Conservation (phyloP, 2,888 invertebrate genomes). For the Cenopis cana region DNA sequence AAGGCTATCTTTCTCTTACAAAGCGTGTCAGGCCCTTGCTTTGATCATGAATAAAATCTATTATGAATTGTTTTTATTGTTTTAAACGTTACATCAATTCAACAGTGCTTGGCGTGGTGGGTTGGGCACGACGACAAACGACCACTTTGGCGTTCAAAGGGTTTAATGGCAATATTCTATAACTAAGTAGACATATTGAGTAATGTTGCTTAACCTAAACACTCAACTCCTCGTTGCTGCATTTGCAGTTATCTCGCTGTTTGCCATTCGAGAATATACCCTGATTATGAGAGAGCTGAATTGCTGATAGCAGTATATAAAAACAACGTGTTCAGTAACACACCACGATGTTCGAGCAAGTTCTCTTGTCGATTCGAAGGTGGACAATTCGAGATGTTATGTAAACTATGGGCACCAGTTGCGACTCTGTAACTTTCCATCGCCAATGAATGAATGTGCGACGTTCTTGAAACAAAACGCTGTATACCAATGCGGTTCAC, state of each 20-base stretch:
- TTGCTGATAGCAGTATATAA: background rate
- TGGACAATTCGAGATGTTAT: slow-evolving; percentile 40
- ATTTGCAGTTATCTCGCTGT: slow-evolving; percentile 21
- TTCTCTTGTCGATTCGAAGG: slow-evolving; percentile 31
- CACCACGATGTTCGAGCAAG: slow-evolving; percentile 29
- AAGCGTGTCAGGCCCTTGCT: too few relatives aligned
- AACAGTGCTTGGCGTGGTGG: too few relatives aligned
- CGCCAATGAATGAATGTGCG: slow-evolving; percentile 58
- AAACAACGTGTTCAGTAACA: slow-evolving; percentile 10
- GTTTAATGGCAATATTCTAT: background rate
- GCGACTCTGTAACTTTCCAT: slow-evolving; percentile 42
- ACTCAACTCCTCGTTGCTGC: background rate
- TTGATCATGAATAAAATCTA: too few relatives aligned
- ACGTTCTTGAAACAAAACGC: slow-evolving; percentile 76
- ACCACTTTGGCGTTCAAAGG: too few relatives aligned
- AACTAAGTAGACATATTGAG: too few relatives aligned
- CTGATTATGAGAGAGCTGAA: slow-evolving; percentile 16
- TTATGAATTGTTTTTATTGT: too few relatives aligned
- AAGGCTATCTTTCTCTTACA: too few relatives aligned
- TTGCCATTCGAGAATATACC: background rate
- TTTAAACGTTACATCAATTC: too few relatives aligned
- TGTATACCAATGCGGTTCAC: slow-evolving; percentile 48
- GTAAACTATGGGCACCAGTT: slow-evolving; percentile 36
- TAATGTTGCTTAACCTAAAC: background rate
- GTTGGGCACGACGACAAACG: too few relatives aligned